Base-by-base conservation (phyloP, 2,888 invertebrate species). In the Odontocolon sp. region DNA sequence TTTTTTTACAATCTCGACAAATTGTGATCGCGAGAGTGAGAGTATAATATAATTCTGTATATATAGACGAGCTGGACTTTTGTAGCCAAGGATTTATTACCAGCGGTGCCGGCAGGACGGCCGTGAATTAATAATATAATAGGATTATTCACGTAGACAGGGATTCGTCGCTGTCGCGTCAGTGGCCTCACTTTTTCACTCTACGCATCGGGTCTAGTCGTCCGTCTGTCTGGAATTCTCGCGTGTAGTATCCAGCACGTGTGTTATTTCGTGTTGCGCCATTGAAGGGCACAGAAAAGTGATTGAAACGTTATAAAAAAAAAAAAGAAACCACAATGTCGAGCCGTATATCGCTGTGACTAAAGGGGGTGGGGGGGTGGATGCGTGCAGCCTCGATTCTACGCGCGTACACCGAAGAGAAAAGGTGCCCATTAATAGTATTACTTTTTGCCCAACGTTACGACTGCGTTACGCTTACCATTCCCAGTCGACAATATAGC, bases 341-440 rank as follows among this genome's bases (percentile, higher is more conserved):
- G 36, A 54, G 64, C 36, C 67, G 57, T 67, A 54, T 61, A 14
- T 9, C 42, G 28, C 5, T 16, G 14, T 5, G 40, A 26, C 21
- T 26, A 14, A 4, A 8, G 36, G 21, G 8, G 56, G 9, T n/a
- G 8, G 21, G 8, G 23, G 23, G 21, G 23, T 16, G 42, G 52
- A 54, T 52, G 38, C 61, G 70, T 67, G 42, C n/a, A 54, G 52
- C 26, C 38, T 36, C 8, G 38, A 63, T 8, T 23, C n/a, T 52
- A 23, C 16, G 50, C 11, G 26, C 33, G 23, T 61, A 40, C 2
- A 38, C 26, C 47, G 26, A 14, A 36, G n/a, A n/a, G n/a, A n/a
- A n/a, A 40, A 64, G 59, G 40, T 38, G 36, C 47, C 59, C 77
- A 77, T 78, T 78, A 80, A 80, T 78, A 66, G 74, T 72, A 77